Evolutionary conservation across 1,140 invertebrate species (phyloP), one percentile per base, ranked within the genome.

Genomic region (Procambarus virginalis): DNA sequence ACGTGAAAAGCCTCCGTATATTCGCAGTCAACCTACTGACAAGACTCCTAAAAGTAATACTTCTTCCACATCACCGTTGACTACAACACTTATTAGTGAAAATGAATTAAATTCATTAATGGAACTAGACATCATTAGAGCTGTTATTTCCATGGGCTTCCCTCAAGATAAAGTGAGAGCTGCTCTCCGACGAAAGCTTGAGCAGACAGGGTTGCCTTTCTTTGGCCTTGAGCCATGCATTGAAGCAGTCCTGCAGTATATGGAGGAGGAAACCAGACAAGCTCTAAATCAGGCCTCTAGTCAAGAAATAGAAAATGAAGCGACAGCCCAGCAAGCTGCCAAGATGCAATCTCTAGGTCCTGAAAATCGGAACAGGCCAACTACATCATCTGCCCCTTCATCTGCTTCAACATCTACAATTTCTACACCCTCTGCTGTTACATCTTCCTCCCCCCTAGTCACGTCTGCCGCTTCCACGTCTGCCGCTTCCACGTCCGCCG

Each of bases 201-300:
- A 89, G 22, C 83, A 91, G 80, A 89, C 91, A 17, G 91, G 91
- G 34, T 48, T 91, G 68, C 91, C 91, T 14, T 91, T 89, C 78
- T 89, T 91, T 60, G 85, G 85, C 22, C 78, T 91, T 68, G 91
- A 91, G 55, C 73, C 91, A 10, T 91, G 91, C 75, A 91, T 91
- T 80, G 91, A 91, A 51, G 76, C 78, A 45, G 91, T 91, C 4
- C 84, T 91, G 3, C 86, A 85, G 14, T 82, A 86, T 49, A 85
- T 86, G 70, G 91, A 91, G 78, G 88, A 89, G 48, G 85, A 89
- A 68, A 89, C 81, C 12, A 76, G 81, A 55, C 55, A 34, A 22
- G 55, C 81, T 17, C 60, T 89, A 60, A 70, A 84, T n/a, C 2
- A 81, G 5, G 48, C 68, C 17, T 58, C 76, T 4, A 83, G 46